These are phyloP conservation scores for Stenopsyche tienmushanensis DNA, from an alignment of 1,140 invertebrate genomes.

Conservation along the genomic window DNA sequence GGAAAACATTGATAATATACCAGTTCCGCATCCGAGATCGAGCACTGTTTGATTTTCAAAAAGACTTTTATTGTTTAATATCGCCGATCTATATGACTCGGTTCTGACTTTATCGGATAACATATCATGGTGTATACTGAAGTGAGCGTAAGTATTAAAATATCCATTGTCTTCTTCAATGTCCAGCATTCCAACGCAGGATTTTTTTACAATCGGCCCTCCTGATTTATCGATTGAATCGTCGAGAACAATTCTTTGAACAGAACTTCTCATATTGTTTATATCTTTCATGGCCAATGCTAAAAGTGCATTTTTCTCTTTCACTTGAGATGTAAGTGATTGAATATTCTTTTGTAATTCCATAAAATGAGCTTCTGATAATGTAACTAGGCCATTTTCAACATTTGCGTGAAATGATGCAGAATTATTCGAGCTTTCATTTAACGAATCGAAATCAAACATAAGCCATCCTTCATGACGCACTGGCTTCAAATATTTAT, in stretches of 20 bases:
- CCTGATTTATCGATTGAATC: conserved; percentile 37
- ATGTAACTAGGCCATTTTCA: conserved; percentile 62
- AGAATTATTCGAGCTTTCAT: conserved; percentile 43
- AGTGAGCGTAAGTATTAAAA: conserved; percentile 96
- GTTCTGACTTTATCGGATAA: conserved; percentile 89
- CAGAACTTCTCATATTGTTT: conserved; percentile 62
- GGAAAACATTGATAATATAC: conserved; percentile 95
- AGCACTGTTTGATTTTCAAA: conserved; percentile 81
- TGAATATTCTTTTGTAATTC: conserved; percentile 65
- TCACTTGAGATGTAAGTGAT: conserved; percentile 55
- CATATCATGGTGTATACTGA: conserved; percentile 97
- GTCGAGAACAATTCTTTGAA: conserved; percentile 61
- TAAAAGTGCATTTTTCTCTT: conserved; percentile 57
- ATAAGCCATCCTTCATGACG: conserved; percentile 82
- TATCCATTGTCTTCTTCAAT: conserved; percentile 72
- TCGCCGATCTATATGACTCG: conserved; percentile 90
- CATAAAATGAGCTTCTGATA: conserved; percentile 63
- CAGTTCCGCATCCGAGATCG: conserved; percentile 91
- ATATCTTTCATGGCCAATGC: conserved; percentile 64
- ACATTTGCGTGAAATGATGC: conserved; percentile 58
- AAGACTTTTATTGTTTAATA: conserved; percentile 74
- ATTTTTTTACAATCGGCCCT: conserved; percentile 46
- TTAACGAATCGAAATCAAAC: conserved; percentile 62
- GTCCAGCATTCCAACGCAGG: conserved; percentile 55
- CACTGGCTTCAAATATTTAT: conserved; percentile 78